These are phyloP conservation scores for Invenusta paracnida DNA, from an alignment of 2,888 invertebrate species.

Conservation along the genomic window DNA sequence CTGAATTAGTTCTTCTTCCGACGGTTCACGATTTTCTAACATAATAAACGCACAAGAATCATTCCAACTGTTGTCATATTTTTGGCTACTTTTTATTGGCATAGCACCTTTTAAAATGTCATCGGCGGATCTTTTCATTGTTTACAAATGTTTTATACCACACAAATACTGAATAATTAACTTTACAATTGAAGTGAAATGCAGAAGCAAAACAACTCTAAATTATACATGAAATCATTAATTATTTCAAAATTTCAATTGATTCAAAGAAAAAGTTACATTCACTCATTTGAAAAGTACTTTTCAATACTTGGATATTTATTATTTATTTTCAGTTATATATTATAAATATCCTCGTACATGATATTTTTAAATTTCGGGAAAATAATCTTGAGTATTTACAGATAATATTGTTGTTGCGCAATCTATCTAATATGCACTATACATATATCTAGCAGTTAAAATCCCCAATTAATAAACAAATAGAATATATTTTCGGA, in stretches of 20 bases:
- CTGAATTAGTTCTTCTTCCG: background rate
- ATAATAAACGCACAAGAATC: background rate
- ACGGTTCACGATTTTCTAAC: background rate
- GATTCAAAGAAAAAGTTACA: background rate
- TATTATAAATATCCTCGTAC: too few species aligned
- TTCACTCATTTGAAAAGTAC: background rate
- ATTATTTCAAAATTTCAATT: background rate
- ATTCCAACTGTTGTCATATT: background rate
- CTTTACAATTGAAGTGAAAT: background rate
- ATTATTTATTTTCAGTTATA: too few species aligned
- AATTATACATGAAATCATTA: background rate
- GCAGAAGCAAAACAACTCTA: background rate
- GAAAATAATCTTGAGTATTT: too few species aligned
- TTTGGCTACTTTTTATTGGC: background rate
- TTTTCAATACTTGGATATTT: too few species aligned
- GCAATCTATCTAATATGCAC: too few species aligned
- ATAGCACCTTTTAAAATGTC: background rate
- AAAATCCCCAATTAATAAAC: too few species aligned
- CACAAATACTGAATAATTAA: background rate
- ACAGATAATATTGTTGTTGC: too few species aligned
- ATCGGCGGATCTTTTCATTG: conserved; percentile 19
- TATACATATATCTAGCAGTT: too few species aligned
- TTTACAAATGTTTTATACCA: conserved; percentile 1
- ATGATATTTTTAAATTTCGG: too few species aligned
- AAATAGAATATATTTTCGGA: too few species aligned